Evolutionary conservation across 1,140 invertebrate genomes (phyloP), one percentile per base, ranked within the genome.

Genomic region (Spodoptera litura): DNA sequence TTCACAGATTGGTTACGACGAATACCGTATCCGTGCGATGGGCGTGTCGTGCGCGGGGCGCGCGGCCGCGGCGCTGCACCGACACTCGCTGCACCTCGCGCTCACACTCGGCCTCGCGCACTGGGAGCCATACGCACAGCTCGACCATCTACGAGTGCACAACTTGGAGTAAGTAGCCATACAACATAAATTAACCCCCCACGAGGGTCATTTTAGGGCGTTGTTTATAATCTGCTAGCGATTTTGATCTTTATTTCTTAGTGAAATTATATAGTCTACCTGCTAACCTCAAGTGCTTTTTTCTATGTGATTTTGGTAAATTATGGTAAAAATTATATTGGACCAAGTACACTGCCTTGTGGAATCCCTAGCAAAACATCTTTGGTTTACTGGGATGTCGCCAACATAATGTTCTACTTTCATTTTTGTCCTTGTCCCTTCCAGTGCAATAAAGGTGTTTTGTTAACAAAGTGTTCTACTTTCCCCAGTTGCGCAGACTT

Each of bases 91-190:
- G 10, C 90, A 86, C 58, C 70, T 91, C 38, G 89, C 89, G 10
- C 58, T 93, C 13, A 86, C 73, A 52, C 87, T 89, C 27, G 92
- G 91, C 0, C 87, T 89, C 59, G 68, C 87, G 66, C 85, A 83
- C 52, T 89, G 87, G 88, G 91, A 91, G 79, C 89, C 91, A 70
- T 94, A 90, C 87, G 90, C 89, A 61, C 91, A 93, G 66, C 82
- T 94, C 0, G 88, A 91, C 78, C 90, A 91, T 82, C 79, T 94
- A 6, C 73, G 84, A 0, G 62, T 94, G 27, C 83, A 89, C 11
- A 77, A 75, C 13, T 75, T 90, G 79, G 87, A 90, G 92, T 94
- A 12, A 86, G 89, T 87, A 12, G 3, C 10, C 2, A 12, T 31
- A 25, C 12, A 13, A 59, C 11, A 1, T 20, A 20, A 20, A 20